Evolutionary conservation across 2,888 invertebrate genomes (phyloP), one percentile per base, ranked within the genome.

Genomic region (Julus scandinavius): DNA sequence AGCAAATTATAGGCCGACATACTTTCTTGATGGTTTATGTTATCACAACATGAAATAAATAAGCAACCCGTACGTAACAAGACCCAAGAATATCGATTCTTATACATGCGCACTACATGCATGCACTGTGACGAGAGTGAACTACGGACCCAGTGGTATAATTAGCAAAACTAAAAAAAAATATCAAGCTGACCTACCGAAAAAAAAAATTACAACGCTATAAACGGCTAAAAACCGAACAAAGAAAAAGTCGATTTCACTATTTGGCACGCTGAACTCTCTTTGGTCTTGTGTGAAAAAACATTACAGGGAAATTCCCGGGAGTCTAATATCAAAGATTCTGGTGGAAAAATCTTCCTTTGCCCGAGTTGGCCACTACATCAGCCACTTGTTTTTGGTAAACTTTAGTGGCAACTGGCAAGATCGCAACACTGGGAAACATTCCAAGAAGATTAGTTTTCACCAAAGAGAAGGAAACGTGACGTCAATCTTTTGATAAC

Each of bases 21-120:
- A 58, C 58, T 58, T 58, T 58, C 58, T 58, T 58, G 58, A 58
- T 58, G 58, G 58, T 58, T 17, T 58, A 15, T 17, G 58, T 58
- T 58, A 58, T 58, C 58, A 58, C 58, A 58, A 58, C 58, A 58
- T 17, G 58, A 58, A 17, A 58, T 58, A 58, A 58, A 58, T 58
- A 58, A 58, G 58, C 58, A 58, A 58, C 58, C 58, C 11, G 4
- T 58, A 58, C 58, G 58, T 17, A 58, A 58, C 58, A 58, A 58
- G 58, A 58, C 17, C 15, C 58, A 15, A 58, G 58, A 58, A 11
- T 58, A 58, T 58, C 58, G 58, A 58, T 58, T 17, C 58, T 58
- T 4, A 15, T 29, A 29, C 29, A 29, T 29, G 29, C 29, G 1
- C 29, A 29, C 29, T 29, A 1, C 29, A 29, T 29, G 29, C 29